Percentiles rank a stretch among this genome's conserved stretches.
phyloP scores from a whole-genome alignment of 2,113 vertebrate genomes.

The Chloropsis cyanopogon region DNA sequence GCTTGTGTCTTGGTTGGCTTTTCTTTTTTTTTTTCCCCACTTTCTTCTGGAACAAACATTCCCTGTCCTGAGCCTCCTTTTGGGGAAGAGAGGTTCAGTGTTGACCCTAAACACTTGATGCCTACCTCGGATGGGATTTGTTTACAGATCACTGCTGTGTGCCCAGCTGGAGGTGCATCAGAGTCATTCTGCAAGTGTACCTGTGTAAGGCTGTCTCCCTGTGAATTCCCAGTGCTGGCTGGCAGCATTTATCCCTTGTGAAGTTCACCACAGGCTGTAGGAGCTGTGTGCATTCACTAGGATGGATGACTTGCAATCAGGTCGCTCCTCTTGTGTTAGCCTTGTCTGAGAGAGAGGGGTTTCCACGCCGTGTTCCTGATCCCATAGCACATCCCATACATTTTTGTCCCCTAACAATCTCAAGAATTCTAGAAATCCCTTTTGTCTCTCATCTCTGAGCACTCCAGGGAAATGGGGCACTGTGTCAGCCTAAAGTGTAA shows the following conservation, averaged over 20 bases:
- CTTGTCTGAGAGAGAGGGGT: background rate
- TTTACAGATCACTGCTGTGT: fast-evolving
- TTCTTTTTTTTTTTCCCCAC: background rate
- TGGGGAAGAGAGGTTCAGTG: background rate
- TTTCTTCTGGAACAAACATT: background rate
- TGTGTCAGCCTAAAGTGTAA: background rate
- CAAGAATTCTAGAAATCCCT: background rate
- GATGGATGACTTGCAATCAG: background rate
- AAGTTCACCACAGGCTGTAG: background rate
- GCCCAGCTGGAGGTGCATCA: background rate
- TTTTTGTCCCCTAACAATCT: background rate
- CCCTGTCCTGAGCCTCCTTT: background rate
- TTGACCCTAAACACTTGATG: background rate
- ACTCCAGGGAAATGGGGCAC: background rate
- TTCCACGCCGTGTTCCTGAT: fast-evolving
- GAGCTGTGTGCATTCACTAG: fast-evolving
- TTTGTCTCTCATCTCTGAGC: background rate
- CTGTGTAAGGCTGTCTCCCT: background rate
- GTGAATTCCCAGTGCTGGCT: background rate
- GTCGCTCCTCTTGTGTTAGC: background rate
- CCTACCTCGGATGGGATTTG: background rate
- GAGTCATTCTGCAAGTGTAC: background rate
- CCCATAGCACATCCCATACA: background rate
- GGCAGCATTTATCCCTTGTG: background rate
- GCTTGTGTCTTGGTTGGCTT: background rate